These are phyloP conservation scores for Silurus lanzhouensis DNA, from an alignment of 2,797 vertebrate genomes.

Conservation along the genomic window DNA sequence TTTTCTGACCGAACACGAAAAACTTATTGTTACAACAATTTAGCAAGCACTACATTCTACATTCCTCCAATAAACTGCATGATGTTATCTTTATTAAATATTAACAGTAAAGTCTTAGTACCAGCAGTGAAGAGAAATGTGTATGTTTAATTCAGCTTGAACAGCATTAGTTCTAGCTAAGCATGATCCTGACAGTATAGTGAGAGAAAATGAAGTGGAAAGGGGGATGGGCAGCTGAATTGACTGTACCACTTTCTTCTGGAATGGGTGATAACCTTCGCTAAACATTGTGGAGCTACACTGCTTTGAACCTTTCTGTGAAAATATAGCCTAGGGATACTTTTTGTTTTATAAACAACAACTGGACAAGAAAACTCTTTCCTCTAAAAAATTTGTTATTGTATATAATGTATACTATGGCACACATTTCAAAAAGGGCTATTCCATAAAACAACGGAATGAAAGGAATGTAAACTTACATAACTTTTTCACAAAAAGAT, in stretches of 20 bases:
- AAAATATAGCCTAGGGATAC: not conserved
- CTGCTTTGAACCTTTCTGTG: not conserved
- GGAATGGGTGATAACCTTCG: not conserved
- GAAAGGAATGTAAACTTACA: not conserved
- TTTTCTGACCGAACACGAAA: not conserved
- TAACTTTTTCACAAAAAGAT: not conserved
- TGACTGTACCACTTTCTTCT: conserved; percentile 29
- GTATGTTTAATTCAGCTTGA: not conserved
- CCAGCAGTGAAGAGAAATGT: not conserved
- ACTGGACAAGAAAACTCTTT: not conserved
- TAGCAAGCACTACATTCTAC: not conserved
- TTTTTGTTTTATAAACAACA: not conserved
- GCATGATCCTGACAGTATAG: not conserved
- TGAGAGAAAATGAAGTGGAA: conserved; percentile 8
- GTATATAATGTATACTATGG: not conserved
- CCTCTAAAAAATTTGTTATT: not conserved
- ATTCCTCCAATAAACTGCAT: conserved; percentile 3
- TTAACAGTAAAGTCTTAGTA: not conserved
- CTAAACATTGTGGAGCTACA: not conserved
- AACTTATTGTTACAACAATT: not conserved
- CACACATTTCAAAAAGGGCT: not conserved
- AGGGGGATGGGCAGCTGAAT: conserved; percentile 24
- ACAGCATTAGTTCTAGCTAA: not conserved
- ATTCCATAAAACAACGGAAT: not conserved
- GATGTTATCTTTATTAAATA: not conserved